Conservation (phyloP, 2,797 vertebrate genomes). For the Galago senegalensis region DNA sequence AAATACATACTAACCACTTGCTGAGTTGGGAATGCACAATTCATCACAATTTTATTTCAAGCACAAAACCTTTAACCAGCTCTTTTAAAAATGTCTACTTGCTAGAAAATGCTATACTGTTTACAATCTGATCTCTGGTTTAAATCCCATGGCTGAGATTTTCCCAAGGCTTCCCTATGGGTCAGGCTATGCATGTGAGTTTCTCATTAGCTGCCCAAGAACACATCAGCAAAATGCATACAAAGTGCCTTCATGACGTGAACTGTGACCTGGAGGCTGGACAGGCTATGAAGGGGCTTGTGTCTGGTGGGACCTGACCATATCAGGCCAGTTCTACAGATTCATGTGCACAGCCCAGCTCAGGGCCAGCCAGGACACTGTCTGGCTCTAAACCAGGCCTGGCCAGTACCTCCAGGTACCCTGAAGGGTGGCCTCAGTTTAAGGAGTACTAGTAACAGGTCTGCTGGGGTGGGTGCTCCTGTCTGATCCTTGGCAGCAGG, state of each 20-base stretch:
- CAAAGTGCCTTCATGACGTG: not conserved
- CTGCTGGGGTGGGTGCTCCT: not conserved
- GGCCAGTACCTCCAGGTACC: not conserved
- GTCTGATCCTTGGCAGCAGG: too few relatives aligned
- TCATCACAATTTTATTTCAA: constrained; percentile 35
- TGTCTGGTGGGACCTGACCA: not conserved
- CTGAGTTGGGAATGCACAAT: not conserved
- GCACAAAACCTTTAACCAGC: not conserved
- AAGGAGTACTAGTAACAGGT: too few relatives aligned
- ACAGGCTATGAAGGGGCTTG: too few relatives aligned
- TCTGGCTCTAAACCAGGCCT: not conserved
- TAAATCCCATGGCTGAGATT: too few relatives aligned
- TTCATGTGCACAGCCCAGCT: not conserved
- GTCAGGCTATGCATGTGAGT: not conserved
- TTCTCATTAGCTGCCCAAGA: not conserved
- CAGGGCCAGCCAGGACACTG: too few relatives aligned
- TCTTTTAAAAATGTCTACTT: not conserved
- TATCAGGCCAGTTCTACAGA: not conserved
- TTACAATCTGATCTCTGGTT: not conserved
- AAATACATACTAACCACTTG: not conserved
- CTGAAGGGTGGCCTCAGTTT: not conserved
- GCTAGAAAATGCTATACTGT: not conserved
- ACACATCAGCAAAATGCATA: not conserved
- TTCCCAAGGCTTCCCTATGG: not conserved
- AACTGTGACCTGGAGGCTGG: not conserved